Conservation (phyloP, 2,888 invertebrate species). For the Drosophila prolongata region DNA sequence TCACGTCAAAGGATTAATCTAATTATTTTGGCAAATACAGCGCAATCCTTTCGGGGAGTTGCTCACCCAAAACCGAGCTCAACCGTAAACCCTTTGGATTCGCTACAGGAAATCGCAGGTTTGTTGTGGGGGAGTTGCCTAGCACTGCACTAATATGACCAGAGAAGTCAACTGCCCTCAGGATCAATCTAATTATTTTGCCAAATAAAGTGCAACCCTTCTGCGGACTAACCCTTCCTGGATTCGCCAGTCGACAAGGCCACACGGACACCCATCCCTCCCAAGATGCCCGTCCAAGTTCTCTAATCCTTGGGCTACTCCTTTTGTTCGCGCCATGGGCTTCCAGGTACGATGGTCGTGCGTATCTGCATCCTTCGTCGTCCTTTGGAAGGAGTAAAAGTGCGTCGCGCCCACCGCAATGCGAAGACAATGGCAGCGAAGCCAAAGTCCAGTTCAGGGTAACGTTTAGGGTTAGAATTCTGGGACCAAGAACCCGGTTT, state of each 20-base stretch:
- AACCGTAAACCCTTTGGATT: conserved; percentile 29
- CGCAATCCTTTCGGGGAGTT: conserved; percentile 43
- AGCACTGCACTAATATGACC: conserved; percentile 69
- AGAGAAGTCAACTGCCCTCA: conserved; percentile 61
- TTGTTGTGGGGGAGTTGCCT: conserved; percentile 56
- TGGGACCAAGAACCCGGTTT: conserved; percentile 4
- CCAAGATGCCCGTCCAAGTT: conserved; percentile 4
- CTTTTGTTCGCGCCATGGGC: conserved; percentile 22
- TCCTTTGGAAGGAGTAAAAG: conserved; percentile 62
- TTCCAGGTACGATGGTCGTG: conserved; percentile 63
- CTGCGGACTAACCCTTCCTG: conserved; percentile 51
- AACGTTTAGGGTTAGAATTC: conserved; percentile 58
- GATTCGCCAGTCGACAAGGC: conserved; percentile 54
- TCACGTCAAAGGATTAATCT: conserved; percentile 72
- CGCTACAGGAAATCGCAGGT: conserved; percentile 27
- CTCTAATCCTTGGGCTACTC: conserved; percentile 60
- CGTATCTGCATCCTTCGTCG: neutral
- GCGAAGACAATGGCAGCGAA: conserved; percentile 27
- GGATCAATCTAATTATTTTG: conserved; percentile 84
- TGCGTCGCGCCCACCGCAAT: conserved; percentile 79
- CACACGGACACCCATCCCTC: conserved; percentile 6
- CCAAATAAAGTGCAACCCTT: conserved; percentile 71
- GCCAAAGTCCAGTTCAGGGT: conserved; percentile 61
- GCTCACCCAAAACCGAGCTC: conserved; percentile 8
- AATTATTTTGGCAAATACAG: conserved; percentile 74